Evolutionary conservation across 2,888 invertebrate genomes (phyloP).

Genomic region (Lasioglossum zephyrum): DNA sequence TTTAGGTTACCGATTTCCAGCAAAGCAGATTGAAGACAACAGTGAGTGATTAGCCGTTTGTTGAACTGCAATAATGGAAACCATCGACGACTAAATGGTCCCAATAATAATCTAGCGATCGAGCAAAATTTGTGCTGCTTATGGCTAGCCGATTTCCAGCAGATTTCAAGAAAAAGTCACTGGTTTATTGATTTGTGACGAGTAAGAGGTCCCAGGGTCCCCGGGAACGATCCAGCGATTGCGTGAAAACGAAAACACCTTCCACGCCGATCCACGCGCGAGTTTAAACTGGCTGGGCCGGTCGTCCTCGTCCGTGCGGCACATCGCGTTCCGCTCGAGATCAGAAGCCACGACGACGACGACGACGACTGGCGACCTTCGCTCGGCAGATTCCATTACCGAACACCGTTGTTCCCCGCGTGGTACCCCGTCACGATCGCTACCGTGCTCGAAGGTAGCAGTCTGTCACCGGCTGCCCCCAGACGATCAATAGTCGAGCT

Average conservation of each 20-base stretch:
- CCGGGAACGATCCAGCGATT: slow-evolving; percentile 21
- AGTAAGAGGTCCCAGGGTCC: neutral
- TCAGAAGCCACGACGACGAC: slow-evolving; percentile 43
- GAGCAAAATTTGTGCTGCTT: neutral
- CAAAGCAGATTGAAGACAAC: neutral
- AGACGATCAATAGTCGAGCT: neutral
- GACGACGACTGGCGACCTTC: slow-evolving; percentile 69
- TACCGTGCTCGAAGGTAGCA: slow-evolving; percentile 46
- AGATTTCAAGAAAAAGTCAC: neutral
- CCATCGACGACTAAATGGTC: neutral
- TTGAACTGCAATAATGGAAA: neutral
- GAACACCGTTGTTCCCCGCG: slow-evolving; percentile 69
- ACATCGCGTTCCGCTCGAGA: slow-evolving; percentile 64
- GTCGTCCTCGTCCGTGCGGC: slow-evolving; percentile 60
- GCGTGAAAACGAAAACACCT: slow-evolving; percentile 50
- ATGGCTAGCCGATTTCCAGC: neutral
- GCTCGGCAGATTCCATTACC: slow-evolving; percentile 74
- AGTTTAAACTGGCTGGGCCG: slow-evolving; percentile 77
- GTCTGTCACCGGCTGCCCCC: slow-evolving; percentile 9
- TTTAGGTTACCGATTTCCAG: neutral
- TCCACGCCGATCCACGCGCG: slow-evolving; percentile 73
- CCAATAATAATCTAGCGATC: neutral
- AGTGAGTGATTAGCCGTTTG: neutral
- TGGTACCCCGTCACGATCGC: slow-evolving; percentile 43
- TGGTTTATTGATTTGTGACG: neutral